These are phyloP conservation scores for Potorous gilbertii DNA, from an alignment of 2,797 vertebrate genomes.

Conservation along the genomic window DNA sequence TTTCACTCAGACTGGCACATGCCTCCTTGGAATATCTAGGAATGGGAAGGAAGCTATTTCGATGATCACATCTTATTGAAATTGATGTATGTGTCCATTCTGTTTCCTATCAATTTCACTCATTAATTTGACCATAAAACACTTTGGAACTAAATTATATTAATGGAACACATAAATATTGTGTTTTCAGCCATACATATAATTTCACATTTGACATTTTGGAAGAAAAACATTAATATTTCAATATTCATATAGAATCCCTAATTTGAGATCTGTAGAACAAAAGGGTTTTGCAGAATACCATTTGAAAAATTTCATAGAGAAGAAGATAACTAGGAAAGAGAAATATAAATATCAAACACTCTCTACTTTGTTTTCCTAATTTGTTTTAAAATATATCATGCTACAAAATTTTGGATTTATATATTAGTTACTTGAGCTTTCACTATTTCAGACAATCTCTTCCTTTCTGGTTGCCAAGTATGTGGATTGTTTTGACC, in stretches of 20 bases:
- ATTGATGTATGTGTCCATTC: background rate
- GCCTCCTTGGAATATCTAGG: background rate
- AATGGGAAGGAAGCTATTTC: background rate
- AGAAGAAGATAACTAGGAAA: constrained; percentile 9
- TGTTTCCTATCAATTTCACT: background rate
- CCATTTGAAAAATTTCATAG: background rate
- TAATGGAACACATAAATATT: background rate
- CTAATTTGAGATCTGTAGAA: background rate
- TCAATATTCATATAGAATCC: background rate
- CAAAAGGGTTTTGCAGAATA: background rate
- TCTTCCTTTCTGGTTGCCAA: background rate
- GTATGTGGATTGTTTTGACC: background rate
- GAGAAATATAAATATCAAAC: background rate
- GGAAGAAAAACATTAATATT: background rate
- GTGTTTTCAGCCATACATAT: background rate
- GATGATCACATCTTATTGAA: background rate
- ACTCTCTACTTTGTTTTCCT: constrained; percentile 35
- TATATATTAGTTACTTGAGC: constrained; percentile 6
- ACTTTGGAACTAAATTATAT: background rate
- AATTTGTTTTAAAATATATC: constrained; percentile 37
- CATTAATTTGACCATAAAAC: background rate
- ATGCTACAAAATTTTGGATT: constrained; percentile 23
- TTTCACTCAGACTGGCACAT: background rate
- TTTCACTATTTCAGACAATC: background rate
- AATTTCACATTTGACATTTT: background rate